phyloP scores from a whole-genome alignment of 2,797 vertebrate genomes.

The Sorex maritimensis region DNA sequence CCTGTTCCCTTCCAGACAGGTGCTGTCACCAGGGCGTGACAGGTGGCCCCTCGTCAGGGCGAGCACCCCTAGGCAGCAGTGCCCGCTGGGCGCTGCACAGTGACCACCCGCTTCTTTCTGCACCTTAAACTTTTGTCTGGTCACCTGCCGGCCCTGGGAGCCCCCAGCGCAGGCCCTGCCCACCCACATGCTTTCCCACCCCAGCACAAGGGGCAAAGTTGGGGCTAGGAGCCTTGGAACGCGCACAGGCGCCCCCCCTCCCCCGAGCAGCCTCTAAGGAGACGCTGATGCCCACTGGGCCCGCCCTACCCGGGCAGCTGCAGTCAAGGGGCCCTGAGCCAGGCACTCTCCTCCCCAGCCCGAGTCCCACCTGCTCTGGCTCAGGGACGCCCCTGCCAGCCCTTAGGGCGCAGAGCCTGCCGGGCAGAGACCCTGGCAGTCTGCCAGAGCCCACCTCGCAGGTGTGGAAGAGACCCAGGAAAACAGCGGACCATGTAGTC shows the following conservation, averaged over 20 bases:
- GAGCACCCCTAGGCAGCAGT: background rate
- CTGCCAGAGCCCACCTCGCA: background rate
- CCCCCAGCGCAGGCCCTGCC: background rate
- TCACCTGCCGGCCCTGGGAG: background rate
- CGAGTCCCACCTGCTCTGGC: background rate
- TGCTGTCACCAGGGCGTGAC: constrained; percentile 47
- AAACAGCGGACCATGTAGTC: background rate
- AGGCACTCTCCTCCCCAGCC: background rate
- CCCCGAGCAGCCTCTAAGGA: background rate
- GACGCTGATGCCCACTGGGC: background rate
- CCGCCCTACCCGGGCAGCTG: background rate
- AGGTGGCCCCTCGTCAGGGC: constrained; percentile 1
- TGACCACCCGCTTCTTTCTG: background rate
- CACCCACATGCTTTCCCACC: no score
- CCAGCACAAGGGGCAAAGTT: background rate
- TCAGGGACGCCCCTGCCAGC: background rate
- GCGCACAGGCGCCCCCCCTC: no score
- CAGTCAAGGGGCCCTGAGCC: background rate
- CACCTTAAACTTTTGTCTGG: background rate
- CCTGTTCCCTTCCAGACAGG: constrained; percentile 75
- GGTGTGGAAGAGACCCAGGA: background rate
- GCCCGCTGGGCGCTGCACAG: background rate
- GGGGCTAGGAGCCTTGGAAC: background rate
- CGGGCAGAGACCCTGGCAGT: background rate
- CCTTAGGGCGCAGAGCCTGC: background rate